These are phyloP conservation scores for Alviniconcha strummeri DNA, from an alignment of 2,888 invertebrate genomes.

Conservation along the genomic window DNA sequence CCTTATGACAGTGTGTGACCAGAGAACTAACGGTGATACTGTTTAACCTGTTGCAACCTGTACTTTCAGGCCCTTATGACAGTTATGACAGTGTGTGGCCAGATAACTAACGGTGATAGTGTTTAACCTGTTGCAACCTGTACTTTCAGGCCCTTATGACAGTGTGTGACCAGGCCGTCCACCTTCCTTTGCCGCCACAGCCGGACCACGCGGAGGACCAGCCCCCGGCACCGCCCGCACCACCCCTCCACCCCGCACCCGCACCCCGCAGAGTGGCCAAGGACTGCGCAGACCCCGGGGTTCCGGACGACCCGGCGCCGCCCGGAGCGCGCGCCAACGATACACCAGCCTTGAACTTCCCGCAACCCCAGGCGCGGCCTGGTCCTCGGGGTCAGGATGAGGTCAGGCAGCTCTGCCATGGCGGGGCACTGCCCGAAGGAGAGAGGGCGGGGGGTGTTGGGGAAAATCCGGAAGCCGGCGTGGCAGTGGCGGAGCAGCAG, in stretches of 20 bases:
- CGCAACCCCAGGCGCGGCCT: not conserved
- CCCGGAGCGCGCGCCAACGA: not conserved
- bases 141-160: not conserved
- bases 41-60: no score
- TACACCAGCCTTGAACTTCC: not conserved
- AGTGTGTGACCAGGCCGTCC: conserved; percentile 13
- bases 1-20: conserved; percentile 16
- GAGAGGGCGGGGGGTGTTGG: not conserved
- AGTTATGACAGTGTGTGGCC: no score
- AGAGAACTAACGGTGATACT: no score
- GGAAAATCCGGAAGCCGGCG: no score
- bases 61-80: no score
- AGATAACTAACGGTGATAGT: no score
- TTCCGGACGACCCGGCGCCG: no score
- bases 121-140: no score
- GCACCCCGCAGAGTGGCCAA: not conserved
- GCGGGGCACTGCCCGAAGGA: conserved; percentile 18
- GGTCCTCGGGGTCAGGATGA: not conserved
- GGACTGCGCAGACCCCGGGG: not conserved
- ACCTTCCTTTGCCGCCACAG: not conserved
- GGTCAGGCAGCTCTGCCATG: not conserved
- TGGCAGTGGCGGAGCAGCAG: not conserved
- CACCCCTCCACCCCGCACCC: not conserved
- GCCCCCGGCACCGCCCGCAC: not conserved
- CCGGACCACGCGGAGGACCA: not conserved